Evolutionary conservation across 1,140 invertebrate species (phyloP).

Genomic region (Aricia agestis): DNA sequence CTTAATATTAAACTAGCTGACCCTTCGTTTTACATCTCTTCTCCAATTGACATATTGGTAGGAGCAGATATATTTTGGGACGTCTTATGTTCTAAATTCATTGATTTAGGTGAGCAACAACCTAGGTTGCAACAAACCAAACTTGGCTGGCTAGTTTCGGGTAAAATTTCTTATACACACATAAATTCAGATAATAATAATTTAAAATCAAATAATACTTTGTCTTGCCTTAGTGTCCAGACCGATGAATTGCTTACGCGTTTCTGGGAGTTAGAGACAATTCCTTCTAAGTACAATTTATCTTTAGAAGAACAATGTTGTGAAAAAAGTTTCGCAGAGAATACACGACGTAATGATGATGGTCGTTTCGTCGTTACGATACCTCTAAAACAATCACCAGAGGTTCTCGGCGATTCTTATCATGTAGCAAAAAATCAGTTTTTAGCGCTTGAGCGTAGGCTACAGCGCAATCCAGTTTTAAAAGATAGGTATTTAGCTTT

Average conservation of each 20-base stretch:
- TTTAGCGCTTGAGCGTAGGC: constrained; percentile 17
- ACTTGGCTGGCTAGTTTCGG: background rate
- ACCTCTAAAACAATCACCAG: constrained; percentile 24
- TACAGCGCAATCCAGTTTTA: background rate
- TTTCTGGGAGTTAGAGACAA: constrained; percentile 24
- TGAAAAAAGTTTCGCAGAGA: constrained; percentile 19
- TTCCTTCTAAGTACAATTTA: constrained; percentile 15
- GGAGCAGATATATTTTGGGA: constrained; percentile 20
- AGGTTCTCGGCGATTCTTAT: constrained; percentile 25
- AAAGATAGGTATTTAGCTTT: background rate
- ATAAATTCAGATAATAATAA: background rate
- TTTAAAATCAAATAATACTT: too few species aligned
- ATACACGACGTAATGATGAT: constrained; percentile 15
- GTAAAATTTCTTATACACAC: too few species aligned
- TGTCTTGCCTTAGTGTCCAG: background rate
- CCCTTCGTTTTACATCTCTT: constrained; percentile 25
- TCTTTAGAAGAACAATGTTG: constrained; percentile 17
- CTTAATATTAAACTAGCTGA: constrained; percentile 25
- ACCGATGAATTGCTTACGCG: constrained; percentile 11
- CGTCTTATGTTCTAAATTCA: background rate
- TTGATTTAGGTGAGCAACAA: constrained; percentile 7
- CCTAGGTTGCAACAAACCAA: constrained; percentile 5
- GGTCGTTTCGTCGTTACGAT: constrained; percentile 19
- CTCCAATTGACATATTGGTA: constrained; percentile 14
- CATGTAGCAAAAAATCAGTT: constrained; percentile 25